Evolutionary conservation across 2,888 invertebrate species (phyloP).

Genomic region (Synanthedon formicaeformis): DNA sequence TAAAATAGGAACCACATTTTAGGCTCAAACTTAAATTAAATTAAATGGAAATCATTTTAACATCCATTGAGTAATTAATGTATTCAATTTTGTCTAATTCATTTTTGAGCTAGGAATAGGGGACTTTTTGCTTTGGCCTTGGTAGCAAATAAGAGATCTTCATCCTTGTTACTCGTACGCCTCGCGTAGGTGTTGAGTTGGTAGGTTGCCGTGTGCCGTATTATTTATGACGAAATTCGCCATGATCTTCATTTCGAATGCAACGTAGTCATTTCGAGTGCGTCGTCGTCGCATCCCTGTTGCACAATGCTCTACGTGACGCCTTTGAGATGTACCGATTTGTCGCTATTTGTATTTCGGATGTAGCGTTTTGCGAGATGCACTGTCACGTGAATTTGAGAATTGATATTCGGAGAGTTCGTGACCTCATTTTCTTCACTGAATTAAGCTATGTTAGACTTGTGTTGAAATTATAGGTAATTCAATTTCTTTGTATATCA

Average conservation of each 20-base stretch:
- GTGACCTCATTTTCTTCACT: not conserved
- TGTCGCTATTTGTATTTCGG: constrained; percentile 9
- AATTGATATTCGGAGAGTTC: not conserved
- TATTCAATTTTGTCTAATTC: too few relatives aligned
- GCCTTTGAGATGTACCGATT: constrained; percentile 38
- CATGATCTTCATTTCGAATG: constrained; percentile 18
- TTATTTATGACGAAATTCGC: constrained; percentile 14
- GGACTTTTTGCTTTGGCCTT: too few relatives aligned
- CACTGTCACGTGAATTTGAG: not conserved
- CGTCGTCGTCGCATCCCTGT: constrained; percentile 27
- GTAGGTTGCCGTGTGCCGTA: constrained; percentile 11
- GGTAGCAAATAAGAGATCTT: not conserved
- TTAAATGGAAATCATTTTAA: too few relatives aligned
- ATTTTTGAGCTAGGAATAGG: too few relatives aligned
- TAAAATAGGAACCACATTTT: too few relatives aligned
- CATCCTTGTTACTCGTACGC: constrained; percentile 13
- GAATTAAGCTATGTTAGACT: too few relatives aligned
- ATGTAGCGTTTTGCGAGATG: not conserved
- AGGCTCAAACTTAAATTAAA: too few relatives aligned
- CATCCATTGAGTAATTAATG: too few relatives aligned
- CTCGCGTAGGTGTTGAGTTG: constrained; percentile 11
- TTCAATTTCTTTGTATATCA: too few relatives aligned
- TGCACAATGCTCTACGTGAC: constrained; percentile 29
- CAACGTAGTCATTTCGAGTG: constrained; percentile 16
- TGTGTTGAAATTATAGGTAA: too few relatives aligned